Evolutionary conservation across 2,113 vertebrate species (phyloP).

Genomic region (Tauraco erythrolophus): DNA sequence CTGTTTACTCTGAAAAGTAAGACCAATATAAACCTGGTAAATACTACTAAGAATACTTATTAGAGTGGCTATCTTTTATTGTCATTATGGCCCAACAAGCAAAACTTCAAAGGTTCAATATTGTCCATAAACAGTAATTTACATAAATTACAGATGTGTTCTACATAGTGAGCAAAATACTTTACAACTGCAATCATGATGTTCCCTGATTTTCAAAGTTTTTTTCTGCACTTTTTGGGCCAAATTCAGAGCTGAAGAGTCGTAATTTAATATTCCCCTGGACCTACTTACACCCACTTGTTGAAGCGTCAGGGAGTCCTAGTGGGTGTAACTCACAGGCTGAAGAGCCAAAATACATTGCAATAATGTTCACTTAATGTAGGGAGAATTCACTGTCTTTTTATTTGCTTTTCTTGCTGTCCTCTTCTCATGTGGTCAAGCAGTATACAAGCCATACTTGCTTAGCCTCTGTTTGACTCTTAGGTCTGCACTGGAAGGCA

Average conservation of each 20-base stretch:
- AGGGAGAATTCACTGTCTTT: neutral
- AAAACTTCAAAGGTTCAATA: conserved; percentile 37
- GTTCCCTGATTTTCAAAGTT: neutral
- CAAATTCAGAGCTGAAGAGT: neutral
- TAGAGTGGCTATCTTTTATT: neutral
- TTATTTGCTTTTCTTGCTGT: neutral
- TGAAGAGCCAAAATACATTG: conserved; percentile 19
- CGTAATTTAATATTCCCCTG: conserved; percentile 33
- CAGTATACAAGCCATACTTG: neutral
- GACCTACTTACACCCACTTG: conserved; percentile 46
- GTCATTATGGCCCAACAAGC: neutral
- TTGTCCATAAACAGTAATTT: conserved; percentile 35
- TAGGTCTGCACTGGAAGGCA: neutral
- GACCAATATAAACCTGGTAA: neutral
- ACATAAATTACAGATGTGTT: conserved; percentile 34
- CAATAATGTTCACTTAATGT: conserved; percentile 9
- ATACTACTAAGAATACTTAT: conserved; percentile 9
- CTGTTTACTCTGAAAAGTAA: neutral
- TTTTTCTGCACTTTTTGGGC: neutral
- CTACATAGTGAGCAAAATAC: neutral
- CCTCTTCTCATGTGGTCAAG: neutral
- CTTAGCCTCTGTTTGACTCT: neutral
- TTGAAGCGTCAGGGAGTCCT: conserved; percentile 3
- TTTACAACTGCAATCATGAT: neutral
- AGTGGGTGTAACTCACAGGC: neutral